Evolutionary conservation across 30 jellyfish, hydroid and myxozoan genomes (phyloP).

Genomic region (Mastigias papua): DNA sequence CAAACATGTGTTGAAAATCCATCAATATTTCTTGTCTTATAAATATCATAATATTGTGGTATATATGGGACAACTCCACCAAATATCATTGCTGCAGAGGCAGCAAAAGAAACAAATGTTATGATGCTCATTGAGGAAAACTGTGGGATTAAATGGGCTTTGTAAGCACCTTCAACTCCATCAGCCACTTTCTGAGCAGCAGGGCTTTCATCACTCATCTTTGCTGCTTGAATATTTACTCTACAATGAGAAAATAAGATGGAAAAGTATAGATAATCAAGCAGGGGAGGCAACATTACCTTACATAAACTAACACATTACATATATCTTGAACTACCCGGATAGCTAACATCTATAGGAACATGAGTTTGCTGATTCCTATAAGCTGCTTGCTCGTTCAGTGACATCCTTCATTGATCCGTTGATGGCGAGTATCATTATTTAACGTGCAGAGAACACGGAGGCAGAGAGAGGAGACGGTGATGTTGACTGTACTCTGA

Average conservation of each 20-base stretch:
- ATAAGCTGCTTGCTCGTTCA: no score
- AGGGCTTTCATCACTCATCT: conserved; percentile 6
- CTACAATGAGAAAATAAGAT: background rate
- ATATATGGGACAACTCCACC: conserved; percentile 98
- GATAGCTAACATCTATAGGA: no score
- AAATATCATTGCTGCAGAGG: conserved; percentile 98
- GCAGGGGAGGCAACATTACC: no score
- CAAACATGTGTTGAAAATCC: conserved; percentile 97
- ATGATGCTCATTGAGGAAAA: conserved; percentile 78
- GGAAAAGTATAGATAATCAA: no score
- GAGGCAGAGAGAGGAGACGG: no score
- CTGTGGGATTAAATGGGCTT: conserved; percentile 78
- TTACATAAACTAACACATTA: no score
- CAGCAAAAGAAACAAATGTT: conserved; percentile 89
- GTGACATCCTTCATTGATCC: no score
- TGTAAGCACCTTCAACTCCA: conserved; percentile 63
- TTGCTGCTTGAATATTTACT: background rate
- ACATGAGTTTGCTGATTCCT: no score
- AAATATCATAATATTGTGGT: conserved; percentile 95
- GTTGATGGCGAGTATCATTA: no score
- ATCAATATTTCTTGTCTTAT: conserved; percentile 67
- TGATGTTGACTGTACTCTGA: no score
- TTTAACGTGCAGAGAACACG: no score
- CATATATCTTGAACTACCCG: no score
- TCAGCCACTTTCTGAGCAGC: conserved; percentile 61